These are phyloP conservation scores for Carassius gibelio DNA, from an alignment of 2,113 vertebrate species.

Conservation along the genomic window DNA sequence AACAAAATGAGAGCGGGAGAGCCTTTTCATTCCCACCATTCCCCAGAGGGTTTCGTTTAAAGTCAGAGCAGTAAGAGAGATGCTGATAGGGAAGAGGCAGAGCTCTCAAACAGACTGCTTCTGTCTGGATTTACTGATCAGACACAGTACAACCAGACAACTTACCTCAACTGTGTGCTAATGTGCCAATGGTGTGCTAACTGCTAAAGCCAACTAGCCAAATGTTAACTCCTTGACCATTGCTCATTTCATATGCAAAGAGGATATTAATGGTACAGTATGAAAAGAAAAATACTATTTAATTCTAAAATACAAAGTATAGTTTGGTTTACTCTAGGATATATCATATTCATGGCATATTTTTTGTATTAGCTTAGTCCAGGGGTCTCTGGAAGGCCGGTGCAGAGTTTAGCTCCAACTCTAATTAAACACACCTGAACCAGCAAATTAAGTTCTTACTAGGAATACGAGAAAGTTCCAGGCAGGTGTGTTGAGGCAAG, in stretches of 20 bases:
- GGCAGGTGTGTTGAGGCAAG: no score
- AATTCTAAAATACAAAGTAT: no score
- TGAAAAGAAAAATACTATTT: no score
- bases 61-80: conserved; percentile 76
- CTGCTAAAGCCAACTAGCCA: neutral
- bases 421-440: no score
- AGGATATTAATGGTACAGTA: neutral
- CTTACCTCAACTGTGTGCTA: neutral
- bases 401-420: no score
- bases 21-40: conserved; percentile 78
- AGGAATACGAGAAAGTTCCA: no score
- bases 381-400: no score
- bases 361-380: no score
- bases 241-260: neutral
- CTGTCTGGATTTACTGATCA: conserved; percentile 43
- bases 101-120: conserved; percentile 48
- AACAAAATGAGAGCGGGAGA: conserved; percentile 72
- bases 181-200: neutral
- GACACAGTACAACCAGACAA: conserved; percentile 33
- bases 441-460: no score
- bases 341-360: no score
- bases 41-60: conserved; percentile 87
- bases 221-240: no score
- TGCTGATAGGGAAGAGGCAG: conserved; percentile 63
- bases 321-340: no score